Conservation (phyloP, 2,113 vertebrate species). For the Mellivora capensis region DNA sequence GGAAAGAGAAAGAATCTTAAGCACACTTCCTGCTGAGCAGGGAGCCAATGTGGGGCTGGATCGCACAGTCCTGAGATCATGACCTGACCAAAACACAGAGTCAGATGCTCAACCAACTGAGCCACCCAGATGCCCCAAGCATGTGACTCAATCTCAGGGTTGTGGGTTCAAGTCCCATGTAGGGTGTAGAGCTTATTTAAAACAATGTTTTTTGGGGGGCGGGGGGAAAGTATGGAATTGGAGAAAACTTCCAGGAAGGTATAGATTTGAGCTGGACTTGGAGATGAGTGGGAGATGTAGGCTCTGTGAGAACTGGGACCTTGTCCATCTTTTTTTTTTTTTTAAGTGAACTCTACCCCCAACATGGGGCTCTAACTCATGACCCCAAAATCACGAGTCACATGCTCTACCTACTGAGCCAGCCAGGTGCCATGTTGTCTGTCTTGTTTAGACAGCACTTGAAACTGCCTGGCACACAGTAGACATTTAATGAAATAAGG, state of each 20-base stretch:
- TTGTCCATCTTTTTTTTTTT: not conserved
- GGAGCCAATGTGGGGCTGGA: not conserved
- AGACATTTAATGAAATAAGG: not conserved
- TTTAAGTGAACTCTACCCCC: not conserved
- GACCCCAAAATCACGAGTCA: not conserved
- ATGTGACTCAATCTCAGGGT: not conserved
- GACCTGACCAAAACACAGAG: not conserved
- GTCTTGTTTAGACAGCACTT: not conserved
- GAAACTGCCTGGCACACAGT: not conserved
- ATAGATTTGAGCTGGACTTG: not conserved
- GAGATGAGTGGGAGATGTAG: not conserved
- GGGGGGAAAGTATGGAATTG: not conserved
- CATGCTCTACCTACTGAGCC: not conserved
- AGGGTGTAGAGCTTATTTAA: not conserved
- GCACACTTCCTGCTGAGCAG: not conserved
- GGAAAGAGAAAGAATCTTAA: too few relatives aligned
- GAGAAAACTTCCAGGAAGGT: not conserved
- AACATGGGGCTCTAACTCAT: not conserved
- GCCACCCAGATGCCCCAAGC: not conserved
- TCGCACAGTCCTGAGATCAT: not conserved
- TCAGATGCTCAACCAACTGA: not conserved
- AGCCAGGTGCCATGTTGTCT: not conserved
- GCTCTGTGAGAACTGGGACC: not conserved
- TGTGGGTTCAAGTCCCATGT: not conserved
- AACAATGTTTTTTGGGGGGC: not conserved